Evolutionary conservation across 2,888 invertebrate genomes (phyloP), one percentile per base, ranked within the genome.

Genomic region (Machimus rusticus): DNA sequence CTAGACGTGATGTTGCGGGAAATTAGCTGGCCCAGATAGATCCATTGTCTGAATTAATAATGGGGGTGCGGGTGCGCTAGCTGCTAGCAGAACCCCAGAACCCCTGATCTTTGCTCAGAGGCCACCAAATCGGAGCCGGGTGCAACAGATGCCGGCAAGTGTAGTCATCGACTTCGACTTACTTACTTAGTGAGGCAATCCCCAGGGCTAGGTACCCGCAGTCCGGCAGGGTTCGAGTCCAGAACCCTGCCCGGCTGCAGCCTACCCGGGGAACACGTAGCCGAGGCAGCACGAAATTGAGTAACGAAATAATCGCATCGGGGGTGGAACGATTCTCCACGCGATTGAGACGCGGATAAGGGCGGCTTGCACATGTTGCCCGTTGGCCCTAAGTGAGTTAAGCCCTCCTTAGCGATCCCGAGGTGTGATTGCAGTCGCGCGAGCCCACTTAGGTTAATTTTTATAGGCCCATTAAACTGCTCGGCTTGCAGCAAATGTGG

Each of bases 1-100:
- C 86, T 82, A 81, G 82, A 86, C 86, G 76, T 86, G 88, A 88
- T 88, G 86, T 88, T 88, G 86, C 86, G 88, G 86, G 88, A 88
- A 88, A 88, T 88, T 88, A 86, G 77, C 86, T 86, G 57, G 23
- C 86, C 86, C 43, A 84, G 81, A 88, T 43, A 78, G 81, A 88
- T 84, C 84, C 84, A 66, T 84, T 84, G 84, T 84, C 74, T 84
- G 84, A 84, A 66, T 84, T 84, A 84, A 84, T 84, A 84, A 84
- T 74, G 43, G 74, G 82, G 84, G 66, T 74, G 81, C 31, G 82
- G 84, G 66, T 74, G 81, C 31, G 55, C 28, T 81, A 28, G 8
- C 28, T 16, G 55, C 28, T 81, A 31, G 2, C 16, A 23, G 51
- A 34, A 23, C 66, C 34, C 34, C 16, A 23, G 51, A 34, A 23